A percentile compares a stretch with the other conserved stretches of the same genome.
These are phyloP conservation scores for Odontamblyopus rebecca DNA, from an alignment of 2,797 vertebrate species.

Conservation along the genomic window DNA sequence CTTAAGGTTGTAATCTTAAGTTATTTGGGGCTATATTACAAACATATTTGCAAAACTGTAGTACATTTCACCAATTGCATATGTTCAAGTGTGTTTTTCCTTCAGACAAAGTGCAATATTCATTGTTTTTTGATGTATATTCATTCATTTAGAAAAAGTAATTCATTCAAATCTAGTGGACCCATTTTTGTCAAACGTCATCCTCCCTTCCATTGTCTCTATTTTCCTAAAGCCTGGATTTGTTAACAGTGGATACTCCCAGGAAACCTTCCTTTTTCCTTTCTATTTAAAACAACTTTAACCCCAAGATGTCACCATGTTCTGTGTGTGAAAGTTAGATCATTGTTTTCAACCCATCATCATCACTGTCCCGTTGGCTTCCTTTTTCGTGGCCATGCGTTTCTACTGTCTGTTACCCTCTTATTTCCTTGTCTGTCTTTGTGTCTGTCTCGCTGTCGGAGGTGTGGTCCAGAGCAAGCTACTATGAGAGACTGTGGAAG, in stretches of 20 bases:
- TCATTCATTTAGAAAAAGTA: neutral
- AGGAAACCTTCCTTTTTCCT: slow-evolving; percentile 16
- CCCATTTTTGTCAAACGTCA: neutral
- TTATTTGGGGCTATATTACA: neutral
- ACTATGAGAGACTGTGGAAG: slow-evolving; percentile 78
- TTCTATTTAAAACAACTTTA: slow-evolving; percentile 3
- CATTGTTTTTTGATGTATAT: neutral
- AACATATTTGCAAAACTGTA: neutral
- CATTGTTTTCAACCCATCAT: slow-evolving; percentile 36
- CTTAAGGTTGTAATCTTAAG: neutral
- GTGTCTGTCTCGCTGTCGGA: slow-evolving; percentile 68
- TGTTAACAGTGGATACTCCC: slow-evolving; percentile 34
- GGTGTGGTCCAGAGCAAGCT: slow-evolving; percentile 77
- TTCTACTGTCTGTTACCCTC: slow-evolving; percentile 38
- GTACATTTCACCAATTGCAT: neutral
- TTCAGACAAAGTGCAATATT: neutral
- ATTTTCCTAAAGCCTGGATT: slow-evolving; percentile 10
- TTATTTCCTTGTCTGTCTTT: slow-evolving; percentile 42
- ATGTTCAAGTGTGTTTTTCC: neutral
- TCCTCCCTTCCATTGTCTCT: neutral
- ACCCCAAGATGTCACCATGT: slow-evolving; percentile 14
- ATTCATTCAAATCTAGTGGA: neutral
- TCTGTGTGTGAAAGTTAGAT: slow-evolving; percentile 37
- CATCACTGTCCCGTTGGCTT: slow-evolving; percentile 59
- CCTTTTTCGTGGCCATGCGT: slow-evolving; percentile 26